phyloP scores from a whole-genome alignment of 1,140 invertebrate species.

The Eubasilissa regina region DNA sequence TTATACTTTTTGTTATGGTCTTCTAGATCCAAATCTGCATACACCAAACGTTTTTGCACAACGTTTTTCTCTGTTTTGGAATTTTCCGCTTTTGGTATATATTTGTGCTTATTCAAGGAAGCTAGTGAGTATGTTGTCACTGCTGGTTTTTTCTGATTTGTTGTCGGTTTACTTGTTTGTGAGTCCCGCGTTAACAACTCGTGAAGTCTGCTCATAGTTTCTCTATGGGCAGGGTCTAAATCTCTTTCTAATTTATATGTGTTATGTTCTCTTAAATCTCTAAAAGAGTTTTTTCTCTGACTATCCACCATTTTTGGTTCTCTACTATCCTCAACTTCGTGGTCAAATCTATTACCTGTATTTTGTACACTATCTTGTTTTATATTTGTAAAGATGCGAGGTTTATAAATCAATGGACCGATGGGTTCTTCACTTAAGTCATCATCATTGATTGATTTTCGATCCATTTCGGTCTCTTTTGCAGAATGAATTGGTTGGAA shows the following conservation, averaged over 20 bases:
- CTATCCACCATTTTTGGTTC: conserved; percentile 66
- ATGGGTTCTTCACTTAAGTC: conserved; percentile 62
- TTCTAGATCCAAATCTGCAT: conserved; percentile 71
- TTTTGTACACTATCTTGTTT: conserved; percentile 64
- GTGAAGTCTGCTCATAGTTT: conserved; percentile 70
- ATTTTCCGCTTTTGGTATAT: conserved; percentile 54
- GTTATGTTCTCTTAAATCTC: conserved; percentile 65
- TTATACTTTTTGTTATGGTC: conserved; percentile 73
- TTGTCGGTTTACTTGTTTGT: conserved; percentile 66
- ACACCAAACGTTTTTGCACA: conserved; percentile 70
- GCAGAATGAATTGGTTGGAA: conserved; percentile 72
- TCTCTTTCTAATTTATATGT: conserved; percentile 56
- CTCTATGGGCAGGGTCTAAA: conserved; percentile 71
- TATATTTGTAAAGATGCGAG: conserved; percentile 50
- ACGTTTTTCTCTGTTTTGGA: neutral
- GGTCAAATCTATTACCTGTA: conserved; percentile 66
- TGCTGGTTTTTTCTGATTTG: conserved; percentile 65
- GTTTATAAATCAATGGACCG: conserved; percentile 67
- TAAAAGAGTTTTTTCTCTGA: conserved; percentile 66
- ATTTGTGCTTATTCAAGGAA: conserved; percentile 61
- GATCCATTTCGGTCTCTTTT: conserved; percentile 63
- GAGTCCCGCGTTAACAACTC: conserved; percentile 69
- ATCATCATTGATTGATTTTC: conserved; percentile 64
- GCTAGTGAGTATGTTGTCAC: conserved; percentile 54
- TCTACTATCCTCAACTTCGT: conserved; percentile 59